Evolutionary conservation across 2,888 invertebrate species (phyloP).

Genomic region (Tipula vernalis): DNA sequence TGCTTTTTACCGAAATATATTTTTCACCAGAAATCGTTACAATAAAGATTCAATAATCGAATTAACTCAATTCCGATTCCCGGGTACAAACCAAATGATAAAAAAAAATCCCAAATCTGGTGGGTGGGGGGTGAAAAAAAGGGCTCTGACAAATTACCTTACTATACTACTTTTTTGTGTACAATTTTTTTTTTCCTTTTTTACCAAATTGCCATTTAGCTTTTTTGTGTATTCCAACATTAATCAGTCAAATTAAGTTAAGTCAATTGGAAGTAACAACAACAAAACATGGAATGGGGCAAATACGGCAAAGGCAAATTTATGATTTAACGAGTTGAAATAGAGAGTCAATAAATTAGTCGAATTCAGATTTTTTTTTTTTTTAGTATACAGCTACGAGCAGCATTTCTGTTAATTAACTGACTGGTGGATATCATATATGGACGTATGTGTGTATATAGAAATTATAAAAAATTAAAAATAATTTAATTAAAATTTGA

Average conservation of each 20-base stretch:
- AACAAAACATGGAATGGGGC: background rate
- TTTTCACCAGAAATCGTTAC: too few species aligned
- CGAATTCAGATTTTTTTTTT: background rate
- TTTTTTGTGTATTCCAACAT: background rate
- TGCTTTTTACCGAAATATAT: too few species aligned
- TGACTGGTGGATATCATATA: background rate
- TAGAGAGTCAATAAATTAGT: background rate
- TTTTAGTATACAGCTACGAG: background rate
- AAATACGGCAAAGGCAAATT: background rate
- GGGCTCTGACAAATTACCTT: background rate
- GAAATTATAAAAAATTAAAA: background rate
- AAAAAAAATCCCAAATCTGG: background rate
- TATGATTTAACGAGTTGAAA: background rate
- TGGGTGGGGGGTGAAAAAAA: background rate
- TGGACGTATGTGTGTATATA: background rate
- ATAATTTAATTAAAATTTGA: conserved; percentile 4
- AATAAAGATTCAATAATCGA: background rate
- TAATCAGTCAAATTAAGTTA: background rate
- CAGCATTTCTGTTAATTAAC: background rate
- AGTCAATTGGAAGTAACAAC: background rate
- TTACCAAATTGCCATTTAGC: background rate
- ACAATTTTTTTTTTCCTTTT: background rate
- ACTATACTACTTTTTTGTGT: background rate
- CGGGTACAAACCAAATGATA: background rate
- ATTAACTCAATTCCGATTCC: background rate